A percentile compares a stretch with the other conserved stretches of the same genome.
These are phyloP conservation scores for Puntigrus tetrazona DNA, from an alignment of 2,113 vertebrate genomes.

Conservation along the genomic window DNA sequence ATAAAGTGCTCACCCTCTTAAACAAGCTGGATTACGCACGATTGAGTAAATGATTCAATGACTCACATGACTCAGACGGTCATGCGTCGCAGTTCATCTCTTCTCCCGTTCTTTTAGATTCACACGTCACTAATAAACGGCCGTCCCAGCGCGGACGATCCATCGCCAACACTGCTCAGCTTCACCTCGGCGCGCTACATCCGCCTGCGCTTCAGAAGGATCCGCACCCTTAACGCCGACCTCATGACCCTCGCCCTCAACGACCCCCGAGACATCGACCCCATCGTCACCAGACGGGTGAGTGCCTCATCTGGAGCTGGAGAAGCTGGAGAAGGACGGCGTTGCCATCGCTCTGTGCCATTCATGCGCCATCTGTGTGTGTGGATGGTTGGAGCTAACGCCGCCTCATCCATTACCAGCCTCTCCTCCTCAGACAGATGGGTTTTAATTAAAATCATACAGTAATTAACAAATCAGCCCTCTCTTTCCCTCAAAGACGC, in stretches of 20 bases:
- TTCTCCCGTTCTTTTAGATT: conserved; percentile 76
- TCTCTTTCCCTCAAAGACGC: conserved; percentile 39
- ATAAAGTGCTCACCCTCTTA: too few species aligned
- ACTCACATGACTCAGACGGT: neutral
- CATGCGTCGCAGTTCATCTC: neutral
- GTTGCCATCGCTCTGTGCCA: neutral
- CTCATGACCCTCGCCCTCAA: conserved; percentile 91
- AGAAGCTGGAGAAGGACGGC: neutral
- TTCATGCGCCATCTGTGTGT: conserved; percentile 22
- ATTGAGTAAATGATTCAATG: neutral
- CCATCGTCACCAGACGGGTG: conserved; percentile 93
- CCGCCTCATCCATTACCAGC: conserved; percentile 25
- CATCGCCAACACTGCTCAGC: conserved; percentile 84
- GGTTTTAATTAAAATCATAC: conserved; percentile 55
- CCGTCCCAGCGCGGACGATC: conserved; percentile 93
- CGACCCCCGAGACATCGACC: conserved; percentile 86
- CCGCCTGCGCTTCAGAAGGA: conserved; percentile 88
- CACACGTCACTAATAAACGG: conserved; percentile 96
- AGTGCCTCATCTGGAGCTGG: conserved; percentile 27
- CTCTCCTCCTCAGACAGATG: conserved; percentile 50
- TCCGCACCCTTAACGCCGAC: conserved; percentile 94
- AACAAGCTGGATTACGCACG: neutral
- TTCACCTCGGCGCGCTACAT: conserved; percentile 96
- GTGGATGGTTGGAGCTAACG: conserved; percentile 18
- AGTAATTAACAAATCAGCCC: conserved; percentile 51